Evolutionary conservation across 2,113 vertebrate species (phyloP), one percentile per base, ranked within the genome.

Genomic region (Campylomormyrus tamandua): DNA sequence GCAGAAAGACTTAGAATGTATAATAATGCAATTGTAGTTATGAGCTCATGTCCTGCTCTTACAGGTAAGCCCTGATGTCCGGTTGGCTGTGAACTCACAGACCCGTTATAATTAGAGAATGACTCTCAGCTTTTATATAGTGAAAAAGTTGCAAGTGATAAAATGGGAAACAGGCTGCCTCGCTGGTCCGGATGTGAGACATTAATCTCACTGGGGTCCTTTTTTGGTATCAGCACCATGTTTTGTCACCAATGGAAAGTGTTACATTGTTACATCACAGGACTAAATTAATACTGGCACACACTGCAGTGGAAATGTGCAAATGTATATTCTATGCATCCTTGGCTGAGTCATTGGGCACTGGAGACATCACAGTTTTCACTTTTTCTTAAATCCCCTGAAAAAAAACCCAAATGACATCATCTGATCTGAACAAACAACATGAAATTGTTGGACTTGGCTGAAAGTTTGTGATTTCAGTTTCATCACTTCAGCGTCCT

Each of bases 11-110:
- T 86, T 39, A 66, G 50, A 45, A 66, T 77, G 85, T 42, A 3
- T 89, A 50, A 89, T 87, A 89, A 24, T 77, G 45, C 83, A 58
- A 88, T 87, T 39, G 48, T 1, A 84, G 74, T n/a, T 48, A 84
- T 24, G 35, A 48, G 86, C 35, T 39, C 39, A 21, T 89, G 74
- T 87, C 48, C 62, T 5, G 39, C 89, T 50, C 66, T 52, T 58
- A 45, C 77, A 84, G 86, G 83, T 50, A 62, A 91, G 92, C 89
- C 91, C 92, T 90, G 87, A 87, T 80, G 11, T 45, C 24, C 27
- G 13, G 45, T 50, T 21, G 19, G 19, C 56, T 62, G 58, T 45
- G 56, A 66, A 80, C 17, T 58, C 52, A 88, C n/a, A 42, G 31
- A 83, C 2, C 52, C 11, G 4, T n/a, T 27, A 88, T 46, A n/a